Conservation (phyloP, 2,888 invertebrate species). For the Vesta saturnalis region DNA sequence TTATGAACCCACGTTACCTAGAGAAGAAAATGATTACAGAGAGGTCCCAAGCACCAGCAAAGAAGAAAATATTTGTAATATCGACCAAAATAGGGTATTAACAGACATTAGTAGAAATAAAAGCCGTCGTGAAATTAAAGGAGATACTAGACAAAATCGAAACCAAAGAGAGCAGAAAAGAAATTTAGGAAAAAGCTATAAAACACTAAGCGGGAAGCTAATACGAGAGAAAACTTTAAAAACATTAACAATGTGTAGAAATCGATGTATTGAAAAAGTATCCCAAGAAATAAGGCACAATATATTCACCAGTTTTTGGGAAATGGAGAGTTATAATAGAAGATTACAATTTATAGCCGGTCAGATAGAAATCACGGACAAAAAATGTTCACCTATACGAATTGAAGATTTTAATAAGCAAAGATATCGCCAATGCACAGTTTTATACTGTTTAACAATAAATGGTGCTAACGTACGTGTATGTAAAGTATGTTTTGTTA, state of each 20-base stretch:
- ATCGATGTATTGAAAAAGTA: no score
- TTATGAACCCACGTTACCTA: background rate
- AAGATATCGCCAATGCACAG: no score
- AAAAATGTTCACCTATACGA: background rate
- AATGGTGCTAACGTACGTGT: background rate
- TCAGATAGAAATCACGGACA: background rate
- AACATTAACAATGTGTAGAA: background rate
- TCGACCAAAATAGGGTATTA: no score
- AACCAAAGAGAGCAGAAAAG: background rate
- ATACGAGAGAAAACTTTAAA: background rate
- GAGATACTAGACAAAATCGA: background rate
- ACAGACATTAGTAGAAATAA: no score
- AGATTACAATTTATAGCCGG: background rate
- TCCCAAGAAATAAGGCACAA: background rate
- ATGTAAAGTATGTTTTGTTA: background rate
- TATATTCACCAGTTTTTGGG: background rate
- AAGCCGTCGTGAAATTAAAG: no score
- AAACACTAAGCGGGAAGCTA: background rate
- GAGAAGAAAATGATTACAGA: background rate
- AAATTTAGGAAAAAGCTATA: background rate
- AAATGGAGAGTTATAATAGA: background rate
- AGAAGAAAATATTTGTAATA: background rate
- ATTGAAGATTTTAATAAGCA: no score
- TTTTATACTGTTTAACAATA: background rate
- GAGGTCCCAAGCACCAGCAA: background rate